phyloP scores from a whole-genome alignment of 2,113 vertebrate species.

The Vanacampus margaritifer region DNA sequence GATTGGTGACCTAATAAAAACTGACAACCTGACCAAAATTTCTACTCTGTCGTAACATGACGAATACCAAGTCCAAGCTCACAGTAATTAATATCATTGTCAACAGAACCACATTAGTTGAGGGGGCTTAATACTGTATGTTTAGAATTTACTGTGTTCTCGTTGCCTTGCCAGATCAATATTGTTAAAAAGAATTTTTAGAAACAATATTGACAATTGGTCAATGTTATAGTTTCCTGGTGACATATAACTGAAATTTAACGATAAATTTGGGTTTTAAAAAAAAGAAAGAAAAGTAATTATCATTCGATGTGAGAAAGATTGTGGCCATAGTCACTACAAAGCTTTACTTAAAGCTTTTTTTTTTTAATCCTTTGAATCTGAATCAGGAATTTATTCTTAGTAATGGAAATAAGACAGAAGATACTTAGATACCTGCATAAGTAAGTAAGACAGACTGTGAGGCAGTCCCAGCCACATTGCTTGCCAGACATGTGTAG shows the following conservation, averaged over 20 bases:
- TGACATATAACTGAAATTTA: background rate
- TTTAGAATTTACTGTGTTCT: no score
- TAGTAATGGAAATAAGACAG: background rate
- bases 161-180: no score
- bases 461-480: conserved; percentile 67
- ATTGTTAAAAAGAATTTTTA: no score
- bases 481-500: conserved; percentile 84
- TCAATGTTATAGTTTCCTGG: no score
- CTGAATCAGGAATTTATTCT: background rate
- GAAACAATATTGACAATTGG: no score
- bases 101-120: no score
- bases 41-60: background rate
- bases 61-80: background rate
- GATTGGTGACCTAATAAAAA: background rate
- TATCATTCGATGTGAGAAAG: background rate
- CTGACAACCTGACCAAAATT: background rate
- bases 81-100: background rate
- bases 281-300: background rate
- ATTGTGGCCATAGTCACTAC: background rate
- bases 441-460: conserved; percentile 60
- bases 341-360: background rate
- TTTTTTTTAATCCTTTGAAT: background rate
- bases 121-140: no score
- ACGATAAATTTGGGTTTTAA: background rate
- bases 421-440: conserved; percentile 56